Evolutionary conservation across 2,113 vertebrate species (phyloP), one percentile per base, ranked within the genome.

Genomic region (Psammodynastes pulverulentus): DNA sequence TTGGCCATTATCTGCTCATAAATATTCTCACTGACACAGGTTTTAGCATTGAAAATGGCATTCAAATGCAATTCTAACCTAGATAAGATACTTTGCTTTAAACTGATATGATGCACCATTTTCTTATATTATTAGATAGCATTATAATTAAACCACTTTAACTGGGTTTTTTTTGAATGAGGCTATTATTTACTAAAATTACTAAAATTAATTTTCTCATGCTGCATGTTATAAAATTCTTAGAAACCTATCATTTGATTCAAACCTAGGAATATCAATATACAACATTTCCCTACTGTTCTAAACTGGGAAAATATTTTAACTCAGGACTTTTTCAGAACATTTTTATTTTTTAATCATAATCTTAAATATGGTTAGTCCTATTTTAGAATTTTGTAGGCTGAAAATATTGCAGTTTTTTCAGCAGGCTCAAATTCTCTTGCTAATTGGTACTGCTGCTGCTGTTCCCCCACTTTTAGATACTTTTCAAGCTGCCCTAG

Each of bases 361-460:
- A 19, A 19, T 72, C 92, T 43, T 86, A 86, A 91, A 58, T 87
- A 87, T 91, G 91, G 46, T 45, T 52, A 89, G 90, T 93, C 95
- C 88, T 95, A 91, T 96, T 94, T 95, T 90, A 89, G 24, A 92
- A 94, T 84, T 90, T 45, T 46, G 43, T 72, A 29, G 92, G 46
- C 67, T 93, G 95, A 92, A 91, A 96, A 91, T 86, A 89, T 92
- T 89, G 84, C n/a, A 94, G 84, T 91, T 96, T 95, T 58, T 96
- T 96, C 94, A 94, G 93, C 53, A 56, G 89, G 54, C 88, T 67
- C 87, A 89, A 94, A 96, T 95, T 95, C 87, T 96, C 84, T 24
- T 89, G 51, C 91, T 94, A 96, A 96, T 96, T 43, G 93, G 85
- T 92, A 29, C 53, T 93, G 53, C 86, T 97, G 96, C 96, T 89